Base-by-base conservation (phyloP, 2,797 vertebrate species). In the Amniataba percoides region DNA sequence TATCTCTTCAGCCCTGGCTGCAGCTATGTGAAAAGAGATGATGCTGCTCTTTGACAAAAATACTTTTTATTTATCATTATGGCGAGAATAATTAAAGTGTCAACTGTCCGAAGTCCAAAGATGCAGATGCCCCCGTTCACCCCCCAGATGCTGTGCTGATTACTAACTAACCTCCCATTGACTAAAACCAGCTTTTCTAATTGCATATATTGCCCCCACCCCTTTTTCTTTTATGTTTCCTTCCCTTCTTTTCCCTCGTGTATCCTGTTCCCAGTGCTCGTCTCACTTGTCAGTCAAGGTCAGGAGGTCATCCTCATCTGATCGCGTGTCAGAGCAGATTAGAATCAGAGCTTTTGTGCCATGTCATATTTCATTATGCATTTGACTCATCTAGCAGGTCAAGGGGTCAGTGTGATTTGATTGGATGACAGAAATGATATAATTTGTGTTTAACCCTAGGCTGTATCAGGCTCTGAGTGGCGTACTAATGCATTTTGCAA, bases 311-410 rank as follows among this genome's bases (percentile, higher is more conserved):
- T 16, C 14, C 78, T 81, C 92, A 93, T 96, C 95, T 96, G 95
- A 96, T 97, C 95, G 87, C 72, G 92, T 94, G 96, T 96, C 96
- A 94, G 88, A 83, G 88, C 90, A 89, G 93, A 96, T 97, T 96
- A 97, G 92, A 93, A 94, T 93, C 92, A 93, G 73, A 85, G 92
- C 88, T 93, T 92, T 95, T 95, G 95, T 83, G 93, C 90, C 86
- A 93, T 92, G 91, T 95, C 95, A 96, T 95, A 96, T 96, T 96
- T 96, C 95, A 94, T 96, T 96, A 96, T 89, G 90, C 90, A 88
- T 95, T 92, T 94, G 94, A 95, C 95, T 96, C 95, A 94, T 93
- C 93, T 92, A 55, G 60, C 91, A 71, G 95, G 95, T 96, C 95
- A 89, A 88, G 74, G 89, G 95, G 94, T 96, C 94, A 90, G 89